These are phyloP conservation scores for Brachionus rotundiformis DNA, from an alignment of 1,140 invertebrate species.

Conservation along the genomic window DNA sequence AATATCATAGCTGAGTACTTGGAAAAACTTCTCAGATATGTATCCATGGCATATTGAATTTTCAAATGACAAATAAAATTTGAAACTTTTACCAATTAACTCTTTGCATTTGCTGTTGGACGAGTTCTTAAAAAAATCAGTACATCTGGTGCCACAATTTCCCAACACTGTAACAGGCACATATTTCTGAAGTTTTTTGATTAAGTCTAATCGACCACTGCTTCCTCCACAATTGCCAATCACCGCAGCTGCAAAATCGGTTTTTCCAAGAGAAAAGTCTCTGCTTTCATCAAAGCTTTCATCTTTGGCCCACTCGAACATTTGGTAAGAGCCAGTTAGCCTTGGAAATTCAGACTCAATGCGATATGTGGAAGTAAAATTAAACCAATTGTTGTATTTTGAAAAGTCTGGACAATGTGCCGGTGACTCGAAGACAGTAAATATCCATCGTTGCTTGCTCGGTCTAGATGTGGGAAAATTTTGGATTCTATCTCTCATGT, in stretches of 20 bases:
- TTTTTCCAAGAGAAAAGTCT: neutral
- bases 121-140: neutral
- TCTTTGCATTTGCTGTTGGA: constrained; percentile 47
- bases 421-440: neutral
- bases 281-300: neutral
- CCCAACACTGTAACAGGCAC: constrained; percentile 59
- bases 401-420: neutral
- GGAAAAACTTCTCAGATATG: constrained; percentile 50
- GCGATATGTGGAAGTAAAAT: constrained; percentile 19
- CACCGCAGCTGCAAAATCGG: neutral
- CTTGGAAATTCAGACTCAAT: neutral
- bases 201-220: constrained; percentile 51
- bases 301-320: constrained; percentile 18
- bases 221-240: constrained; percentile 51
- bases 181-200: constrained; percentile 52
- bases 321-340: neutral
- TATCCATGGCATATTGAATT: constrained; percentile 25
- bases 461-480: neutral
- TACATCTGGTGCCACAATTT: constrained; percentile 53
- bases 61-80: constrained; percentile 46
- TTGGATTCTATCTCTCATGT: neutral
- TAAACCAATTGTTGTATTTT: constrained; percentile 43
- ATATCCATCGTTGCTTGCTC: constrained; percentile 23
- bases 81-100: neutral
- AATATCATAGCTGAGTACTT: constrained; percentile 49